Conservation (phyloP, 2,113 vertebrate genomes). For the Microtus oregoni region DNA sequence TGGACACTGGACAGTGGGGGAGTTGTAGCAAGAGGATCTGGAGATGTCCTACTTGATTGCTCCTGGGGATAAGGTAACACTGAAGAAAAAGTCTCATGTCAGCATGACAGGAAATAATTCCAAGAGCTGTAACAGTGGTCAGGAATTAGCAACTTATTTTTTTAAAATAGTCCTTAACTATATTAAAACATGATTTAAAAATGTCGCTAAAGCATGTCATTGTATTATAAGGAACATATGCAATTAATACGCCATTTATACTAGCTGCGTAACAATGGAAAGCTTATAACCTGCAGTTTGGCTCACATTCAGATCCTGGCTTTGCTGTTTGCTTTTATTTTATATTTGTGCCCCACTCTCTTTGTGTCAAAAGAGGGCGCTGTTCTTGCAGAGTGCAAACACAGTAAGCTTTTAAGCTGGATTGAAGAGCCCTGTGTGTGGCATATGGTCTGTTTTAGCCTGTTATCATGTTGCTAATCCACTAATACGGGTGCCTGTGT, state of each 20-base stretch:
- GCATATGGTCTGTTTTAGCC: background rate
- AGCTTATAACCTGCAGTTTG: background rate
- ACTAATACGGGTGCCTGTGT: constrained; percentile 6
- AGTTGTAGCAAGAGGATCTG: background rate
- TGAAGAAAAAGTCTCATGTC: background rate
- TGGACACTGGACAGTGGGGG: background rate
- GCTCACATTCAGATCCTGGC: background rate
- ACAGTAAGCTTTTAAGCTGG: background rate
- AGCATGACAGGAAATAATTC: background rate
- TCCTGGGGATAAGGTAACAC: background rate
- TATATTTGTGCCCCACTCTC: background rate
- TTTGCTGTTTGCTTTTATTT: background rate
- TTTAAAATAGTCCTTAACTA: background rate
- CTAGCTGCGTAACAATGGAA: background rate
- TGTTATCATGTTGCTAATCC: background rate
- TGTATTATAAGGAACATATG: background rate
- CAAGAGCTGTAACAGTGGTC: background rate
- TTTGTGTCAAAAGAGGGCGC: background rate
- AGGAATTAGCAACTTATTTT: constrained; percentile 28
- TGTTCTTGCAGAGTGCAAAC: background rate
- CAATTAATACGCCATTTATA: background rate
- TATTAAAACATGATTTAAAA: constrained; percentile 9
- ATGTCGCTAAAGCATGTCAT: background rate
- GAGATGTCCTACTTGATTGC: background rate
- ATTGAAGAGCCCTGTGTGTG: background rate